Evolutionary conservation across 2,888 invertebrate genomes (phyloP).

Genomic region (Mactromeris polynyma): DNA sequence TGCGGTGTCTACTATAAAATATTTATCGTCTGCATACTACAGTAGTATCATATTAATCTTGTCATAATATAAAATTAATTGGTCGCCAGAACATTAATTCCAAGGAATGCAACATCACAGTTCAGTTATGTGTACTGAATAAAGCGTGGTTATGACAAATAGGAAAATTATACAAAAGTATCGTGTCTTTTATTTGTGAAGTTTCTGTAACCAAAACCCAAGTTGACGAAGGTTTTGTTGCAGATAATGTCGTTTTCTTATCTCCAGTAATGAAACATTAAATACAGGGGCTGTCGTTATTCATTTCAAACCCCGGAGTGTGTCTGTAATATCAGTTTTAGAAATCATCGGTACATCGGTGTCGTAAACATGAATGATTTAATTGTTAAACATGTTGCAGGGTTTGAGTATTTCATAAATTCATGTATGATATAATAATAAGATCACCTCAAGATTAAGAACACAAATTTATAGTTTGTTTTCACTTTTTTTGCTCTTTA

Average conservation of each 20-base stretch:
- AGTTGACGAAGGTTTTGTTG: not conserved
- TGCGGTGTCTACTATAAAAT: too few species aligned
- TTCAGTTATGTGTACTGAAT: not conserved
- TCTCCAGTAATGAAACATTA: not conserved
- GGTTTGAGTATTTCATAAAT: not conserved
- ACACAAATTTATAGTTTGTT: too few species aligned
- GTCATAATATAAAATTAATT: too few species aligned
- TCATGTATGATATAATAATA: too few species aligned
- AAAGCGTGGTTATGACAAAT: not conserved
- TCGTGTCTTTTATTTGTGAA: not conserved
- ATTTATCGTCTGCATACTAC: too few species aligned
- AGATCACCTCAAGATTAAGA: too few species aligned
- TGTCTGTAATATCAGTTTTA: not conserved
- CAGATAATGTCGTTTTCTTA: not conserved
- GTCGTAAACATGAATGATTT: not conserved
- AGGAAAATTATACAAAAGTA: constrained; percentile 9
- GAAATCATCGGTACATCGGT: not conserved
- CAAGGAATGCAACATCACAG: too few species aligned
- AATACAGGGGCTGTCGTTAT: not conserved
- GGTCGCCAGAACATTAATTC: too few species aligned
- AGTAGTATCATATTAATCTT: too few species aligned
- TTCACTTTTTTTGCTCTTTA: too few species aligned
- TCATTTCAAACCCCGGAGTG: not conserved
- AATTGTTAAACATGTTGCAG: not conserved
- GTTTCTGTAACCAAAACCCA: not conserved